These are phyloP conservation scores for Prorops nasuta DNA, from an alignment of 1,140 invertebrate genomes.

Conservation along the genomic window DNA sequence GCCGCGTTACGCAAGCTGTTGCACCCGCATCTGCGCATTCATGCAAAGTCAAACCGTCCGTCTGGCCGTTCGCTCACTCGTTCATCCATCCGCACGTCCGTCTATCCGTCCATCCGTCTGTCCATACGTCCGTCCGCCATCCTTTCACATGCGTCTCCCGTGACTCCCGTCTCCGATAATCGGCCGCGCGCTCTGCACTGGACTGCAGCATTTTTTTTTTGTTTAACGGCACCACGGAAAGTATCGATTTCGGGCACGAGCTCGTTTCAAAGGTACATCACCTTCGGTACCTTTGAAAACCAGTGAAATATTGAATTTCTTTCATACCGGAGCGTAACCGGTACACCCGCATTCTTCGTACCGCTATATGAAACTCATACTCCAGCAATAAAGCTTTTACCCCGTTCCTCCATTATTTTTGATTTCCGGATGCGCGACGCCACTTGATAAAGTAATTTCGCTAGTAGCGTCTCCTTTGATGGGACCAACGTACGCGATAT, in stretches of 20 bases:
- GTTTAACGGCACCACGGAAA: not conserved
- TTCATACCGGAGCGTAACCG: not conserved
- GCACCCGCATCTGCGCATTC: constrained; percentile 59
- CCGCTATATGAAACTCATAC: no score
- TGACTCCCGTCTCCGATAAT: constrained; percentile 50
- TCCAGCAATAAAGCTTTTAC: no score
- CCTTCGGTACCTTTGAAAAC: constrained; percentile 18
- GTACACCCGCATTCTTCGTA: no score
- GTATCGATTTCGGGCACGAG: constrained; percentile 31
- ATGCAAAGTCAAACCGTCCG: constrained; percentile 55
- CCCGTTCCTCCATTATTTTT: no score
- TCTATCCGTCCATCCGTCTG: constrained; percentile 25
- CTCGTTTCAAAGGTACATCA: constrained; percentile 25
- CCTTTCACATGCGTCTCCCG: constrained; percentile 20
- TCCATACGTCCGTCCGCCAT: constrained; percentile 16
- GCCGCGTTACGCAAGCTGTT: constrained; percentile 58
- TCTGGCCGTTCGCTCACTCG: constrained; percentile 42
- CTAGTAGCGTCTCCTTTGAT: no score
- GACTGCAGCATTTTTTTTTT: constrained; percentile 27
- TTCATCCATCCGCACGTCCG: constrained; percentile 38
- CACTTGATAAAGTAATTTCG: no score
- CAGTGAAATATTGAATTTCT: constrained; percentile 20
- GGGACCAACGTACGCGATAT: no score
- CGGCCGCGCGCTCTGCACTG: constrained; percentile 29
- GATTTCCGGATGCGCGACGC: no score